Conservation (phyloP, 2,888 invertebrate genomes). For the Caenorhabditis wallacei region DNA sequence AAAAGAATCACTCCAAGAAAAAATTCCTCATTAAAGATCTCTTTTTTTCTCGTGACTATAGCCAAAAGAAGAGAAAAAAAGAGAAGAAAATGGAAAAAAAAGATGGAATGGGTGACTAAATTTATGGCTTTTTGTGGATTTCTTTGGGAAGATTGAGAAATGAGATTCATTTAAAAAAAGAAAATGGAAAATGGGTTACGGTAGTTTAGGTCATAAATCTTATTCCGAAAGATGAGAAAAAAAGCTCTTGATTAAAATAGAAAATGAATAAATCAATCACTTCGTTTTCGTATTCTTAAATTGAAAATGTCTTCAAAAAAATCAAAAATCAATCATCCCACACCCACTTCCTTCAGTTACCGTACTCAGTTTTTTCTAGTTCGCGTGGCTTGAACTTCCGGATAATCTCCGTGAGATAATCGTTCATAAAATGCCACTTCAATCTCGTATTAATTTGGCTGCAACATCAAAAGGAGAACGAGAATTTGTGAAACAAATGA, state of each 20-base stretch:
- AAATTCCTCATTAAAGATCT: background rate
- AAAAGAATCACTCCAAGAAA: background rate
- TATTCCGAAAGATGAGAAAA: background rate
- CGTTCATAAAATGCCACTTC: constrained; percentile 42
- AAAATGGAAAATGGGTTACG: constrained; percentile 4
- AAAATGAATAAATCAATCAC: too few species aligned
- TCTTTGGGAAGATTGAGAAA: constrained; percentile 23
- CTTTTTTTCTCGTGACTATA: constrained; percentile 14
- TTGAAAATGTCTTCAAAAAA: too few species aligned
- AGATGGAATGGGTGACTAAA: background rate
- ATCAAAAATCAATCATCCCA: too few species aligned
- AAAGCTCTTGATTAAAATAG: background rate
- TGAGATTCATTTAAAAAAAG: constrained; percentile 13
- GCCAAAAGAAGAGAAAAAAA: background rate
- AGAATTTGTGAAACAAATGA: constrained; percentile 20
- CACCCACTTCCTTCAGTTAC: too few species aligned
- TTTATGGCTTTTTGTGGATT: constrained; percentile 20
- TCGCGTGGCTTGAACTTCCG: constrained; percentile 29
- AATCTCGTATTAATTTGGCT: constrained; percentile 25
- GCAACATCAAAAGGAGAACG: constrained; percentile 44
- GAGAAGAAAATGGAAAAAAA: background rate
- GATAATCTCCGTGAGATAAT: constrained; percentile 16
- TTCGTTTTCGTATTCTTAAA: too few species aligned
- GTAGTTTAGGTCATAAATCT: constrained; percentile 13
- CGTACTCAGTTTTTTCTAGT: constrained; percentile 35